phyloP scores from a whole-genome alignment of 2,113 vertebrate species.

The Calonectris borealis region DNA sequence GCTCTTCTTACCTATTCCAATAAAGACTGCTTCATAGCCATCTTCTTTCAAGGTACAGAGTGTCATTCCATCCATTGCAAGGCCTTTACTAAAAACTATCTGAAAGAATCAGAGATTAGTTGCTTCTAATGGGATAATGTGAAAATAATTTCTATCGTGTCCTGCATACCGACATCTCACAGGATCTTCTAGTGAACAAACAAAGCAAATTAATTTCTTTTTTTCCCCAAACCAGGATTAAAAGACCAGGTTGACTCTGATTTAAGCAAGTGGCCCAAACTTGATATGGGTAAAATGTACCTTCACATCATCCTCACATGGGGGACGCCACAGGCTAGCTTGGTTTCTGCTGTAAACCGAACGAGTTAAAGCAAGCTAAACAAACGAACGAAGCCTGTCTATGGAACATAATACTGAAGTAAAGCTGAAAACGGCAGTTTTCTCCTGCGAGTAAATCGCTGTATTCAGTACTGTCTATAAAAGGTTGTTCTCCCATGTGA shows the following conservation, averaged over 20 bases:
- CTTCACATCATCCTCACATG: not conserved
- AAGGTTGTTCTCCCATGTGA: not conserved
- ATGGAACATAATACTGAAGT: not conserved
- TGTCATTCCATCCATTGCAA: constrained; percentile 81
- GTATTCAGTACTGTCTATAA: not conserved
- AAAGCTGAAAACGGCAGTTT: not conserved
- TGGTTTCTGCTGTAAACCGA: not conserved
- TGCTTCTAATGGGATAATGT: not conserved
- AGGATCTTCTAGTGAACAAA: not conserved
- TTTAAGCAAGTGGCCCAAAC: not conserved
- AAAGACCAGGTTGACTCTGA: not conserved
- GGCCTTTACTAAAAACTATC: constrained; percentile 83
- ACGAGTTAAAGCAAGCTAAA: not conserved
- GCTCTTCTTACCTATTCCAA: constrained; percentile 87
- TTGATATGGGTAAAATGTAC: not conserved
- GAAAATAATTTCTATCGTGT: not conserved
- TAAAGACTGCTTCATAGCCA: constrained; percentile 83
- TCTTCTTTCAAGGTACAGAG: constrained; percentile 81
- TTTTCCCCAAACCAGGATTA: not conserved
- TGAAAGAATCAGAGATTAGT: constrained; percentile 62
- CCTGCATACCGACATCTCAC: not conserved
- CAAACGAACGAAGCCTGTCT: not conserved
- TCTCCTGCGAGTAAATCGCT: not conserved
- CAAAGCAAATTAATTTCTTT: not conserved
- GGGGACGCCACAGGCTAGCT: not conserved